Conservation (phyloP, 2,113 vertebrate genomes). For the Myotis lucifugus region DNA sequence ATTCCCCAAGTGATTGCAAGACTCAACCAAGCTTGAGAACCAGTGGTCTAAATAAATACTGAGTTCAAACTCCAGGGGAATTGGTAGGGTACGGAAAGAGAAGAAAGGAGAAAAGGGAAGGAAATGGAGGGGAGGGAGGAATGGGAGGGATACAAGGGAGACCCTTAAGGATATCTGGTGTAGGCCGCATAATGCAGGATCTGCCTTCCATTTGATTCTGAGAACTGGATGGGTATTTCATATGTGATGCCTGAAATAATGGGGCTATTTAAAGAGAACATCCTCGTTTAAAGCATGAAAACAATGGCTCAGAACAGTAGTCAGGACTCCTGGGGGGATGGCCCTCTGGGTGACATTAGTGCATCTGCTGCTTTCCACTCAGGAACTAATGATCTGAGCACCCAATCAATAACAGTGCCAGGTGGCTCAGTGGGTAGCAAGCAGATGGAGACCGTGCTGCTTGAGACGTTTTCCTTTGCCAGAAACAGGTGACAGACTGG, state of each 20-base stretch:
- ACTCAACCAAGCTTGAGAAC: not conserved
- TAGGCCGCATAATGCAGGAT: not conserved
- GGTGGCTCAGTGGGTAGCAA: not conserved
- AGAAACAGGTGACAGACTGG: not conserved
- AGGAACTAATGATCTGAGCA: not conserved
- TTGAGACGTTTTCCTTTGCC: not conserved
- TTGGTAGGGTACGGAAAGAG: not conserved
- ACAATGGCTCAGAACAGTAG: not conserved
- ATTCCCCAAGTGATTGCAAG: not conserved
- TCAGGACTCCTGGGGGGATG: not conserved
- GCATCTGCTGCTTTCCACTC: not conserved
- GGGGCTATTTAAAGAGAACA: not conserved
- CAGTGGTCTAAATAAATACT: not conserved
- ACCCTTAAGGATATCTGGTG: not conserved
- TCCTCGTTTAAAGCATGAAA: not conserved
- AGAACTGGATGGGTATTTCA: not conserved
- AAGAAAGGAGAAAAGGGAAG: not conserved
- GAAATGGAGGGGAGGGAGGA: too few species aligned
- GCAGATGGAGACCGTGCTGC: slow-evolving; percentile 22
- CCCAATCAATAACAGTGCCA: not conserved
- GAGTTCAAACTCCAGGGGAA: not conserved
- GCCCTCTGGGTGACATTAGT: not conserved
- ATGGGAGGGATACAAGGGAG: not conserved
- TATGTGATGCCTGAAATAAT: not conserved
- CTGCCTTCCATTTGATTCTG: not conserved